phyloP scores from a whole-genome alignment of 2,113 vertebrate species.

The Atlantisia rogersi region DNA sequence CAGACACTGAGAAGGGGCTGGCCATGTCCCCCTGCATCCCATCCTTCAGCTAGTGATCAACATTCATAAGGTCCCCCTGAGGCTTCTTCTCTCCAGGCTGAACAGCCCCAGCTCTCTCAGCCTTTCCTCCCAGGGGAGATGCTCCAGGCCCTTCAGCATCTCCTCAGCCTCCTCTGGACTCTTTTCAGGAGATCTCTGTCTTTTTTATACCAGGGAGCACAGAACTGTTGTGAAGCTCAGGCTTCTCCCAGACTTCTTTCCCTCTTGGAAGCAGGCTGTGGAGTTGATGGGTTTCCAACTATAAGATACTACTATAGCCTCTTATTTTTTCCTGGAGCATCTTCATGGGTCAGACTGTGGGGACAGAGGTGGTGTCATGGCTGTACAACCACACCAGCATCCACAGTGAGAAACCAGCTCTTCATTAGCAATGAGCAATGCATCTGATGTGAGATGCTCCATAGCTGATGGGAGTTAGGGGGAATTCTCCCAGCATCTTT shows the following conservation, averaged over 20 bases:
- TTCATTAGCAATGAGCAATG: background rate
- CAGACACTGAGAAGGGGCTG: too few species aligned
- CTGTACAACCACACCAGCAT: background rate
- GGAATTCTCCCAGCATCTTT: background rate
- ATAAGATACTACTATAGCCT: background rate
- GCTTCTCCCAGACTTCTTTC: background rate
- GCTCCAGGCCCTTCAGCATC: too few species aligned
- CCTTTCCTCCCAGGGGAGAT: too few species aligned
- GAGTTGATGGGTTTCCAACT: background rate
- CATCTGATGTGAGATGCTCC: background rate
- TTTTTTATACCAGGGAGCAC: too few species aligned
- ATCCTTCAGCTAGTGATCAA: too few species aligned
- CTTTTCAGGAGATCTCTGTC: too few species aligned
- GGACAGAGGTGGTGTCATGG: background rate
- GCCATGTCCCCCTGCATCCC: too few species aligned
- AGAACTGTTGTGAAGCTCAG: background rate
- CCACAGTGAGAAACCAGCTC: background rate
- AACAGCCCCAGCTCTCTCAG: too few species aligned
- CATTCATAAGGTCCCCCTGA: too few species aligned
- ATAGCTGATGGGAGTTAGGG: background rate
- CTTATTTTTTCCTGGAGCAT: background rate
- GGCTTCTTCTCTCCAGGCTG: too few species aligned
- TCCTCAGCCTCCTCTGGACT: too few species aligned
- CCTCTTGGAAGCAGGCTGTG: background rate
- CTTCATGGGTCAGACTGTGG: background rate